Evolutionary conservation across 35 echinoderm and acorn worm genomes (phyloP), one percentile per base, ranked within the genome.

Genomic region (Patiria miniata): DNA sequence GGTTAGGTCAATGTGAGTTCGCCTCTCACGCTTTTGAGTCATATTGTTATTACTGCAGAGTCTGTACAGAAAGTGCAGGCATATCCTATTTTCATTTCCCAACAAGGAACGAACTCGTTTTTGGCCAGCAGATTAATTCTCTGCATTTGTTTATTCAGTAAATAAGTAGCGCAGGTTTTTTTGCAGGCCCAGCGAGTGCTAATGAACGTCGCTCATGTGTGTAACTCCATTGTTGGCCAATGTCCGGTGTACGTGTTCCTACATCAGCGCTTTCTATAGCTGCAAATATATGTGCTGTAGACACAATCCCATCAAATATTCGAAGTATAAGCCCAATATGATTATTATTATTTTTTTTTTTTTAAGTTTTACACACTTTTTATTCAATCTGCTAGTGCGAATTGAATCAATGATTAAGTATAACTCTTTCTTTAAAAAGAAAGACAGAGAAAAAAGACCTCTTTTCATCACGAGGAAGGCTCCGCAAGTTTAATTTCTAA

Each of bases 81-180:
- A 30, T 73, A 73, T 73, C 65, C 65, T 73, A 30, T 73, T 73
- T 73, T 73, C 65, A 73, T 73, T 73, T 73, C 65, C 65, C 65
- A 73, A 28, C 29, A 30, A 73, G 26, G 29, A 73, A 36, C 14
- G 65, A 73, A 73, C 65, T 26, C 65, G 29, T 73, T 73, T 73
- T 23, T 73, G 26, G 65, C 65, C 65, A 73, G 26, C 65, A 34
- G 65, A 73, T 73, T 73, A 73, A 73, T 73, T 73, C 65, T 34
- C 65, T 14, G 34, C 26, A 30, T 73, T 73, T 73, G 65, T 73
- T 73, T 73, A 73, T 73, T 73, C 65, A 32, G 65, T 73, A 73
- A 73, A 73, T 73, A 73, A 73, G 65, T 73, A 73, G 65, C 34
- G 65, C 65, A 28, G 65, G 65, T 28, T 73, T 73, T 73, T 73